phyloP scores from a whole-genome alignment of 1,140 invertebrate genomes.

The Drosophila melanica region DNA sequence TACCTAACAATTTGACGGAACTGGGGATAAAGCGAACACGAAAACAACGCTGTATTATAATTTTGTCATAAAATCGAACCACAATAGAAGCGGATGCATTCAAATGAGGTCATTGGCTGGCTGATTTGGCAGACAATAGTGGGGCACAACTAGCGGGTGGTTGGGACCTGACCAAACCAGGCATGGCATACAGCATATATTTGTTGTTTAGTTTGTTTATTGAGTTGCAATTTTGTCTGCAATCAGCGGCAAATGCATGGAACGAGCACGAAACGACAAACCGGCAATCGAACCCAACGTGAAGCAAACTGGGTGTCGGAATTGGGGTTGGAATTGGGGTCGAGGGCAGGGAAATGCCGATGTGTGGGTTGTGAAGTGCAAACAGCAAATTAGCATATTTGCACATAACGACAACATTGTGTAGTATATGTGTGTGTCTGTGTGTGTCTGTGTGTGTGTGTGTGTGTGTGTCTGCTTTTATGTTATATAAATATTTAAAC shows the following conservation, averaged over 20 bases:
- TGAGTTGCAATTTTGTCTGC: constrained; percentile 79
- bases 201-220: constrained; percentile 76
- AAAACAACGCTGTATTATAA: constrained; percentile 41
- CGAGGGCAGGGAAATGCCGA: neutral
- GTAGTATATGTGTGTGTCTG: constrained; percentile 20
- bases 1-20: constrained; percentile 15
- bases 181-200: constrained; percentile 35
- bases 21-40: constrained; percentile 22
- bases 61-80: constrained; percentile 47
- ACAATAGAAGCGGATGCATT: constrained; percentile 44
- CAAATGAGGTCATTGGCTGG: constrained; percentile 53
- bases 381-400: constrained; percentile 76
- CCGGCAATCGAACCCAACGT: constrained; percentile 48
- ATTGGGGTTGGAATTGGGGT: neutral
- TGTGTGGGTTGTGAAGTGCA: constrained; percentile 51
- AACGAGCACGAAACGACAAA: constrained; percentile 20
- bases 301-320: neutral
- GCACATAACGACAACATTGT: constrained; percentile 70
- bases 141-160: neutral
- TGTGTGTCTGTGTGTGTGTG: constrained; percentile 12
- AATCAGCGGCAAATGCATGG: constrained; percentile 59
- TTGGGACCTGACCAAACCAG: constrained; percentile 7
- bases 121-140: constrained; percentile 44
- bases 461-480: constrained; percentile 26
- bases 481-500: constrained; percentile 73